Percentiles rank a stretch among this genome's conserved stretches.
Conservation (phyloP, 2,888 invertebrate genomes). For the Stenotaenia linearis region DNA sequence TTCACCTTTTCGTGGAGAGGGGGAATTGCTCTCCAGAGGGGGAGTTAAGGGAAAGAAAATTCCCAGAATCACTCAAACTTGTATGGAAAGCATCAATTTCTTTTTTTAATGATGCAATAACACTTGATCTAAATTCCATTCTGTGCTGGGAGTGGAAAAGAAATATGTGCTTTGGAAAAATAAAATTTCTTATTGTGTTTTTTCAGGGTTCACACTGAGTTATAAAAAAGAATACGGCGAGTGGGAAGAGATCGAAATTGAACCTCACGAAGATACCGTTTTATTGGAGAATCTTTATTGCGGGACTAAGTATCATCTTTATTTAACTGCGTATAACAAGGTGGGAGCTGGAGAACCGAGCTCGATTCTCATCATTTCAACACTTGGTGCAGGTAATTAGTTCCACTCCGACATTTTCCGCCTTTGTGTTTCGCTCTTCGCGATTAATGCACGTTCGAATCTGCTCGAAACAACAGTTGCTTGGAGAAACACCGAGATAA, state of each 20-base stretch:
- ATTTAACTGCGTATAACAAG: constrained; percentile 44
- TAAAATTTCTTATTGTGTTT: not conserved
- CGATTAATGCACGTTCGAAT: not conserved
- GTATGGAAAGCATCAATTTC: not conserved
- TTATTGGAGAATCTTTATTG: constrained; percentile 42
- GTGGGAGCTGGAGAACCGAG: constrained; percentile 45
- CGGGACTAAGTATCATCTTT: constrained; percentile 46
- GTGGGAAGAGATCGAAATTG: constrained; percentile 39
- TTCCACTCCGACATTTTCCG: not conserved
- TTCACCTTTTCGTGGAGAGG: not conserved
- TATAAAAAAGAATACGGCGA: constrained; percentile 38
- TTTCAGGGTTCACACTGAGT: constrained; percentile 38
- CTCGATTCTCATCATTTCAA: constrained; percentile 43
- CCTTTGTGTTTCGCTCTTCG: not conserved
- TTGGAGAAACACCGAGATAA: too few species aligned
- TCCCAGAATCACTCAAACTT: not conserved
- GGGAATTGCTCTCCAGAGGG: not conserved
- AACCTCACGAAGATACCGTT: constrained; percentile 35
- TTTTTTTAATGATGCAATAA: not conserved
- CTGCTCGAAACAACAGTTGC: too few species aligned
- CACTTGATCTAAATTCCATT: not conserved
- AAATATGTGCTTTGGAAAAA: not conserved
- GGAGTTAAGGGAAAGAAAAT: not conserved
- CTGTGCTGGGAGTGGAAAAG: not conserved
- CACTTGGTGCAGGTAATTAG: constrained; percentile 47